Evolutionary conservation across 2,113 vertebrate genomes (phyloP).

Genomic region (Notechis scutatus): DNA sequence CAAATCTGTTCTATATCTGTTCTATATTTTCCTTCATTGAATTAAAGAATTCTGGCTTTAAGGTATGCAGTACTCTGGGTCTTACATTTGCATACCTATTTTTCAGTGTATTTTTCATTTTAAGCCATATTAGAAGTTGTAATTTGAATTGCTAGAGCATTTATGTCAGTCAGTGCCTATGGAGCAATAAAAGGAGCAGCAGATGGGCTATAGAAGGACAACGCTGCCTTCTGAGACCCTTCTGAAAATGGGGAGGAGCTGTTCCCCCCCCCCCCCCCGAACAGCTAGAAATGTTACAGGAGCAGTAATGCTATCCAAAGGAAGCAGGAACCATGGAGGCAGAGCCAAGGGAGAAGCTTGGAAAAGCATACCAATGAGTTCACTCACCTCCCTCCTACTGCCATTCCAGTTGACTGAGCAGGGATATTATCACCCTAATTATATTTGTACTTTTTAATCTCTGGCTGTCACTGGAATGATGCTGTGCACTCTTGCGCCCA

Average conservation of each 20-base stretch:
- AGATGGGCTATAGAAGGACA: not conserved
- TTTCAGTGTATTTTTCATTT: constrained; percentile 12
- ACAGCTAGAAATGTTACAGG: not conserved
- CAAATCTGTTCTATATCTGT: not conserved
- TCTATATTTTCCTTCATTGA: not conserved
- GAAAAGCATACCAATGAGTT: constrained; percentile 1
- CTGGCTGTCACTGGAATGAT: not conserved
- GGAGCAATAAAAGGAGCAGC: not conserved
- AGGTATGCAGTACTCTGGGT: constrained; percentile 46
- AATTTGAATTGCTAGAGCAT: not conserved
- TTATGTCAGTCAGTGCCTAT: not conserved
- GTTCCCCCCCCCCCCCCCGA: not conserved
- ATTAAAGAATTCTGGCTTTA: constrained; percentile 1
- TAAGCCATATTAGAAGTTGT: not conserved
- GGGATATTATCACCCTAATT: constrained; percentile 19
- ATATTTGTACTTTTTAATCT: constrained; percentile 49
- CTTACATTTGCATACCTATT: constrained; percentile 37
- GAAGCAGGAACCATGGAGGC: not conserved
- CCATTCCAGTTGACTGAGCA: constrained; percentile 20
- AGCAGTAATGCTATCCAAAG: constrained; percentile 4
- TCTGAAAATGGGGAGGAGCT: not conserved
- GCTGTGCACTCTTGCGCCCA: not conserved
- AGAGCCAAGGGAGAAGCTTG: constrained; percentile 1
- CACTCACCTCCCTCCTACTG: not conserved
- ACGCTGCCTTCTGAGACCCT: not conserved